Base-by-base conservation (phyloP, 1,140 invertebrate species). In the Drosophila tani region DNA sequence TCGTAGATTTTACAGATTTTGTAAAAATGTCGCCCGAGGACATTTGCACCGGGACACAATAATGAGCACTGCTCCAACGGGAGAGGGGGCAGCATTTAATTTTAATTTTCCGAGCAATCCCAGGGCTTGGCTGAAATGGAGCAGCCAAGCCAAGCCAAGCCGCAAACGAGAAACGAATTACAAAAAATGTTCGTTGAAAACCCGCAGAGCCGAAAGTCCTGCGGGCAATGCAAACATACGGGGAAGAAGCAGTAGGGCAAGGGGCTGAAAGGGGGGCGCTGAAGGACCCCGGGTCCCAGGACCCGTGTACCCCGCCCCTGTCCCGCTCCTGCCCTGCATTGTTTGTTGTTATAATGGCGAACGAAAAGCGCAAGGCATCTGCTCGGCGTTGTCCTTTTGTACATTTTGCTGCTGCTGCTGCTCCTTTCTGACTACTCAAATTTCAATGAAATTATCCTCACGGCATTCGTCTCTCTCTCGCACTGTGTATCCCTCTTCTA, bases 361-460 rank as follows among this genome's bases (percentile, higher is more conserved):
- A 82, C 83, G 75, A 87, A 87, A 90, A 90, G 85, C 85, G 82
- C 82, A 86, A 86, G 79, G 85, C 86, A 88, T 88, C 85, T 88
- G 86, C 82, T 82, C 65, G 69, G 62, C 64, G 75, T 78, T 68
- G 81, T 91, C 85, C 86, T 88, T 88, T 88, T 88, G 84, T 88
- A 80, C 80, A 76, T 86, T 88, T 79, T 70, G 67, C 70, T 79
- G 79, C 75, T 67, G 67, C 69, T 79, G 79, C 75, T 87, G 85
- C 86, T 88, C 81, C 81, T 88, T 88, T 90, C 49, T 68, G 75
- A 59, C 86, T 78, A 85, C 88, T 91, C 88, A 91, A 91, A 91
- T 91, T 91, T 91, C 88, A 91, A 91, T 91, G 88, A 91, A 91
- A 91, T 91, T 90, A 91, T 91, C 88, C 84, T 91, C 79, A 79